Evolutionary conservation across 92 coral and sea anemone species (phyloP).

Genomic region (Umimayanthus chanpuru): DNA sequence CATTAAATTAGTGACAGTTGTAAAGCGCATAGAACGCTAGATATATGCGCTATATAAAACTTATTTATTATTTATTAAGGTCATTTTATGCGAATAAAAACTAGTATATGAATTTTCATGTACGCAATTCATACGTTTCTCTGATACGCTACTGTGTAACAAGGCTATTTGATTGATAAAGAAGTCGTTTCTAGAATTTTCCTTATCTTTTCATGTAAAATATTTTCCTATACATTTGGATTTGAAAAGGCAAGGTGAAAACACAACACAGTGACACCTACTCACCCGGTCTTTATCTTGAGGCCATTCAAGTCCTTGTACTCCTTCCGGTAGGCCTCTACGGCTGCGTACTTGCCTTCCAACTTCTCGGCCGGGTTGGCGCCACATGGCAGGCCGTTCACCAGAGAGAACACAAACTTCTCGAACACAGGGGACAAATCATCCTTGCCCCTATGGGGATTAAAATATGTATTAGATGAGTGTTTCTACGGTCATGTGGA

Average conservation of each 20-base stretch:
- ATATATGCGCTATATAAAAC: no score
- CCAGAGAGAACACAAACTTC: slow-evolving; percentile 82
- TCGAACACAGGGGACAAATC: slow-evolving; percentile 74
- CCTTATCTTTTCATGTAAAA: neutral
- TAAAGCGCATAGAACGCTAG: no score
- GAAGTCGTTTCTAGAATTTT: neutral
- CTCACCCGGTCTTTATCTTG: slow-evolving; percentile 78
- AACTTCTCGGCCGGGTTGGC: slow-evolving; percentile 53
- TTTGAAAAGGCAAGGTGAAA: neutral
- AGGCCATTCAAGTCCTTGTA: slow-evolving; percentile 73
- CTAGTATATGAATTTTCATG: no score
- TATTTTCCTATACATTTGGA: neutral
- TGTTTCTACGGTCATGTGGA: neutral
- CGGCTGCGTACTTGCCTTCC: slow-evolving; percentile 76
- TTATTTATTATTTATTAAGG: no score
- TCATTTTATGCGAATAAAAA: no score
- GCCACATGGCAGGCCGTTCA: slow-evolving; percentile 84
- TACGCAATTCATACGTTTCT: no score
- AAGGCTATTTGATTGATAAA: neutral
- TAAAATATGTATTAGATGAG: neutral
- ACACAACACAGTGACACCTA: neutral
- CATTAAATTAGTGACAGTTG: no score
- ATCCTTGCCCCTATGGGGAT: slow-evolving; percentile 68
- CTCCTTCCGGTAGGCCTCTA: slow-evolving; percentile 72
- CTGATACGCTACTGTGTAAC: no score